Evolutionary conservation across 2,888 invertebrate species (phyloP).

Genomic region (Agrochola lychnidis): DNA sequence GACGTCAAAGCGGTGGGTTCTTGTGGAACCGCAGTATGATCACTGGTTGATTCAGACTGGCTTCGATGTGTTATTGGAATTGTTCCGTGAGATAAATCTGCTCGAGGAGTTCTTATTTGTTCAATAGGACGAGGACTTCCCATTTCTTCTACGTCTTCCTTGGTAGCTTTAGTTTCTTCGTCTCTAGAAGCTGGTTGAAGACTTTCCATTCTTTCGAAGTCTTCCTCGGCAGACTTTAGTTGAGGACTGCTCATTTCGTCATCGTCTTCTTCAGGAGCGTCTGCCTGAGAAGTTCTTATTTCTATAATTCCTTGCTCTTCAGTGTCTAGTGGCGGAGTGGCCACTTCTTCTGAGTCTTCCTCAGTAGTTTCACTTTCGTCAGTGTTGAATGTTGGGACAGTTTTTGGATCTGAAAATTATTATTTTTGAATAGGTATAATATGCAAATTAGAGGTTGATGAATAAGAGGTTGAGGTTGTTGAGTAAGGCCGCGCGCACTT

Average conservation of each 20-base stretch:
- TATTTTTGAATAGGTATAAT: too few relatives aligned
- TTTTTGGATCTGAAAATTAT: slow-evolving; percentile 43
- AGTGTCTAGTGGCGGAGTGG: not conserved
- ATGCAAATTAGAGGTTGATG: not conserved
- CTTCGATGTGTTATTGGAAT: not conserved
- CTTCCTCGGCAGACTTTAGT: not conserved
- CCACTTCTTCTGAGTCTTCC: not conserved
- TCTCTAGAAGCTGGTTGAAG: not conserved
- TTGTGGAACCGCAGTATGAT: not conserved
- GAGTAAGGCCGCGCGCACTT: too few relatives aligned
- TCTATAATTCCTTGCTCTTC: not conserved
- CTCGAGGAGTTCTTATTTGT: slow-evolving; percentile 28
- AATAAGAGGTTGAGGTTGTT: too few relatives aligned
- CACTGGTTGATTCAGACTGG: not conserved
- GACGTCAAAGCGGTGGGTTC: slow-evolving; percentile 3
- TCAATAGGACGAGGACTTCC: slow-evolving; percentile 17
- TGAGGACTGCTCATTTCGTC: not conserved
- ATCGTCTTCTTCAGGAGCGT: not conserved
- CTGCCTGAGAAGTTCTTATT: not conserved
- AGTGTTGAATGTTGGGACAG: not conserved
- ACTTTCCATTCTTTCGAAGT: slow-evolving; percentile 9
- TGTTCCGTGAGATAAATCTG: slow-evolving; percentile 26
- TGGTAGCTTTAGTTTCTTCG: not conserved
- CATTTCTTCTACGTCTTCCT: not conserved
- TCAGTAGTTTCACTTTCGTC: not conserved